Base-by-base conservation (phyloP, 2,888 invertebrate genomes). In the Enchytraeus crypticus region DNA sequence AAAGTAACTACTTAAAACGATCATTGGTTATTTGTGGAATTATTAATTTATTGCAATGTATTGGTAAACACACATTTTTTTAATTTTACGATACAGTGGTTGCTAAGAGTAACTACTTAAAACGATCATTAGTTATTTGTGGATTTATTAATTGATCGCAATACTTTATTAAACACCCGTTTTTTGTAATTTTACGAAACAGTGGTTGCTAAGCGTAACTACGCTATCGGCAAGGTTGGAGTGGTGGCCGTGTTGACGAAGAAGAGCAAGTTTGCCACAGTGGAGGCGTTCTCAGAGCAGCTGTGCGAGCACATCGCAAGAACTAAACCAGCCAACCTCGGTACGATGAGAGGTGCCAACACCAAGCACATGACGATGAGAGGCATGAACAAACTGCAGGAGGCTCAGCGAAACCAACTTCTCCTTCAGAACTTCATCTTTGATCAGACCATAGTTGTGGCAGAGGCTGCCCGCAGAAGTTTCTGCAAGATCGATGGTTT, bases 241-340 rank as follows among this genome's bases (percentile, higher is more conserved):
- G 62, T 64, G 26, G 32, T 65, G 23, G 59, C 56, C 14, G 53
- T 58, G 21, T 59, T 65, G 26, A 30, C 47, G 27, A 65, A 65
- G 51, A 63, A 57, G 47, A 61, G 55, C 58, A 64, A 58, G 51
- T 64, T 56, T 51, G 61, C 65, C 18, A 54, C 62, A 18, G 62
- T 56, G 27, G 62, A 59, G 23, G 65, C 59, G n/a, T 64, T 65
- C 38, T 64, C 60, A 3, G 64, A 64, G 57, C 65, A 64, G 51
- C 54, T 65, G 51, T 65, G 65, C 59, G 55, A 64, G 29, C 65
- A 65, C 60, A 65, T 65, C 57, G 58, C 55, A 45, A 43, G 33
- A 23, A 45, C 30, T 34, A 34, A 53, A 26, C 65, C 65, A n/a
- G 34, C 49, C 14, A 49, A 51, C 26, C 38, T 65, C 32, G 65